These are phyloP conservation scores for Pararge aegeria DNA, from an alignment of 1,140 invertebrate genomes.

Conservation along the genomic window DNA sequence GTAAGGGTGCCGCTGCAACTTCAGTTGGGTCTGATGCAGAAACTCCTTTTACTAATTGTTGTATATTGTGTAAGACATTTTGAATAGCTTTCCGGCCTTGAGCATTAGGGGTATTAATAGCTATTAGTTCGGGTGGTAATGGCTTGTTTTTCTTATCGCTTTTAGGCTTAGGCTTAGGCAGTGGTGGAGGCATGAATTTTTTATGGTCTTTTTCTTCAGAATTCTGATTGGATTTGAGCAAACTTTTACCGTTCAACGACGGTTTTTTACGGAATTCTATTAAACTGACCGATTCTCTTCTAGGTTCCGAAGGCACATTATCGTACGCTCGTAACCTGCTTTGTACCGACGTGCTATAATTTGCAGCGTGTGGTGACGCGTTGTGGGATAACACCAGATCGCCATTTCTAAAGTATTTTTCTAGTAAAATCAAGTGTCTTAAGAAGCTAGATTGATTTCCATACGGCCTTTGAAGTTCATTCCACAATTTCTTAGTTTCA, in stretches of 20 bases:
- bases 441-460: slow-evolving; percentile 92
- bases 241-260: slow-evolving; percentile 66
- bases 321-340: slow-evolving; percentile 89
- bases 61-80: slow-evolving; percentile 75
- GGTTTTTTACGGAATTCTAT: slow-evolving; percentile 74
- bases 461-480: slow-evolving; percentile 89
- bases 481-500: slow-evolving; percentile 90
- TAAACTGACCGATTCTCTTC: slow-evolving; percentile 48
- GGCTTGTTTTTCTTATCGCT: slow-evolving; percentile 56
- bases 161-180: slow-evolving; percentile 51
- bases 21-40: slow-evolving; percentile 68
- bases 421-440: slow-evolving; percentile 88
- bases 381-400: slow-evolving; percentile 86
- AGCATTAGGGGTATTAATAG: slow-evolving; percentile 70
- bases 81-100: slow-evolving; percentile 72
- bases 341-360: slow-evolving; percentile 89
- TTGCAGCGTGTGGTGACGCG: slow-evolving; percentile 86
- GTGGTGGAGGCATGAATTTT: slow-evolving; percentile 62
- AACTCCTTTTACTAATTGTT: slow-evolving; percentile 71
- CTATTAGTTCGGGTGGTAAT: slow-evolving; percentile 73
- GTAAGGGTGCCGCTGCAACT: slow-evolving; percentile 51
- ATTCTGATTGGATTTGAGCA: slow-evolving; percentile 69
- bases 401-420: slow-evolving; percentile 89
- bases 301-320: slow-evolving; percentile 69
- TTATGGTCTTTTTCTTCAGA: slow-evolving; percentile 52